Evolutionary conservation across 2,888 invertebrate species (phyloP), one percentile per base, ranked within the genome.

Genomic region (Dioctria linearis): DNA sequence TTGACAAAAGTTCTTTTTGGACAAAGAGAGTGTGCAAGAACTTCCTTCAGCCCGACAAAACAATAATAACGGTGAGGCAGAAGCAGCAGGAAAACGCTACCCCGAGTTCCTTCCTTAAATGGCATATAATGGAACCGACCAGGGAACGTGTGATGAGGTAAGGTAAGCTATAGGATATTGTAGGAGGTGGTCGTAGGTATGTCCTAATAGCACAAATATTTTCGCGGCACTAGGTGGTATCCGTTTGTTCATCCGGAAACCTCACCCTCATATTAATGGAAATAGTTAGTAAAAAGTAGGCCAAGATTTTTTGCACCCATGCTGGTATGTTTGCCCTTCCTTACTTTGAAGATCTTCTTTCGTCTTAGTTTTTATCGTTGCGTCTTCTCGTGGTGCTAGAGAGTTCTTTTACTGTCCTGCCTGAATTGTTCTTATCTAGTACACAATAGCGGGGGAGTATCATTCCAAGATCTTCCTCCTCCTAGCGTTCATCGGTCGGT

Each of bases 1-100:
- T 71, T 71, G 71, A 54, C 71, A 71, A 71, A 54, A 71, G 71
- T 71, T 71, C 51, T 71, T 71, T 54, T 5, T 5, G 13, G 11
- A 3, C 43, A 5, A 13, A 8, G 8, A 13, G 9, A 37, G 4
- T 37, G 11, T 57, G 25, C 25, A 13, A 11, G n/a, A 37, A n/a
- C 5, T 65, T 51, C 11, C 11, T 61, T 61, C 11, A 13, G 8
- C 6, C 13, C 61, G 11, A 6, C n/a, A 6, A 13, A n/a, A 49
- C n/a, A 13, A 5, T 40, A 65, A 13, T 5, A 69, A 13, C 49
- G 9, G 25, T 25, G 25, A 25, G 25, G 25, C 25, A 25, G 25
- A 25, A 51, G 11, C 54, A 71, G 13, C 25, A 25, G 71, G 51
- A 39, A 65, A 65, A 40, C 1, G 65, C 39, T 54, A n/a, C 54